A percentile compares a stretch with the other conserved stretches of the same genome.
Evolutionary conservation across 2,797 vertebrate genomes (phyloP).

Genomic region (Bufotes viridis): DNA sequence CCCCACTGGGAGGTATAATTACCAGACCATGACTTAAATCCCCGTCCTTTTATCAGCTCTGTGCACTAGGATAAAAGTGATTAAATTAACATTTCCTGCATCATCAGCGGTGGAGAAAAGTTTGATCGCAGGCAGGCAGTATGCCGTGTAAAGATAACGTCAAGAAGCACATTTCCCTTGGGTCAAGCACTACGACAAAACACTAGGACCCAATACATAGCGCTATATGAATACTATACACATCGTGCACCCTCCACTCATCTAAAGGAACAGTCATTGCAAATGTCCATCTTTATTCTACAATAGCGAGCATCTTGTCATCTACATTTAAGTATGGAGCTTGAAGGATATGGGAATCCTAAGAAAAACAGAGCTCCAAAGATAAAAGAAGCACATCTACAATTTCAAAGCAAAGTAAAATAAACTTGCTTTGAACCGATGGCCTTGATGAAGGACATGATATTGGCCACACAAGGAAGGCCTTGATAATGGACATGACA

Average conservation of each 20-base stretch:
- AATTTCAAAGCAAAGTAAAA: neutral
- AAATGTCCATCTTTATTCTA: neutral
- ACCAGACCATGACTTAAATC: slow-evolving; percentile 46
- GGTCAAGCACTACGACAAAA: too few species aligned
- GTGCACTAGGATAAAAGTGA: slow-evolving; percentile 40
- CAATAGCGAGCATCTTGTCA: neutral
- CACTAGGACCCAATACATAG: neutral
- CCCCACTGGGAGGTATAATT: slow-evolving; percentile 44
- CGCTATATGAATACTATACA: neutral
- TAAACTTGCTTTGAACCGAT: slow-evolving; percentile 17
- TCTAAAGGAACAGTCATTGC: neutral
- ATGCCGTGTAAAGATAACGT: slow-evolving; percentile 18
- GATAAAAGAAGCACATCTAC: neutral
- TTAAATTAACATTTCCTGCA: slow-evolving; percentile 58
- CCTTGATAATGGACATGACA: too few species aligned
- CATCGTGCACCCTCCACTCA: neutral
- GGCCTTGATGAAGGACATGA: slow-evolving; percentile 19
- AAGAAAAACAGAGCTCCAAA: slow-evolving; percentile 12
- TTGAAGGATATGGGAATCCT: neutral
- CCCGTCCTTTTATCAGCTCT: slow-evolving; percentile 58
- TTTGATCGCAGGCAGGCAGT: neutral
- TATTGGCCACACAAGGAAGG: neutral
- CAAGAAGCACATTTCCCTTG: slow-evolving; percentile 36
- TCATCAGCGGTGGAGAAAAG: slow-evolving; percentile 51
- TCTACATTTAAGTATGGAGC: neutral